Base-by-base conservation (phyloP, 2,797 vertebrate species). In the Anguilla pacifica region DNA sequence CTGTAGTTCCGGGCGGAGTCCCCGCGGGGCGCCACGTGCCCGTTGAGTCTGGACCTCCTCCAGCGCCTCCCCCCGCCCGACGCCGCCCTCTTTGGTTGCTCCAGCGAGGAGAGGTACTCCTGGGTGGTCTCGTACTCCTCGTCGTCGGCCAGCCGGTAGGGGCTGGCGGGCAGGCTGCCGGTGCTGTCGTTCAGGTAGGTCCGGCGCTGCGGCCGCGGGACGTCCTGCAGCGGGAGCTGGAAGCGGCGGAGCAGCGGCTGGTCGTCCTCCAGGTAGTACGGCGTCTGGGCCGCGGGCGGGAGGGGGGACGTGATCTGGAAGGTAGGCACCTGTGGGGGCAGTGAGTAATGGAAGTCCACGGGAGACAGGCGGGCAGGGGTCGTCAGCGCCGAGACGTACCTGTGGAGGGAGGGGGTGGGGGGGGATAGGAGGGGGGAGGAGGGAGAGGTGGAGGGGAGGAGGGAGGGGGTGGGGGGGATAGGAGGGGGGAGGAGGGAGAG, bases 121-220 rank as follows among this genome's bases (percentile, higher is more conserved):
- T 99, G 98, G 0, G 98, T 99, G 6, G 98, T 99, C 95, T 99
- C 98, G 0, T 99, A 99, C 89, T 98, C 98, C 28, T 99, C 98
- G 0, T 99, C 98, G 84, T 99, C 98, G 0, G 96, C 97, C 91
- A 98, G 97, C 87, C 97, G 97, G 94, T 98, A 98, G 57, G 98
- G 98, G 93, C 98, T 99, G 92, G 98, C 97, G 6, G 98, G 98
- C 86, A 98, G 96, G 88, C 98, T 99, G 74, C 98, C 98, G 83
- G 98, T 97, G 95, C 98, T 98, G 94, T 98, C 98, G 0, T 97
- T 96, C 88, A 97, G 94, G 94, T 98, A 98, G 86, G 96, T 96
- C 88, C 97, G 93, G 85, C 95, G 94, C 79, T 97, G 97, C 96
- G 96, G 92, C 94, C 94, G 90, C 96, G 92, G 94, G 49, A 93